These are phyloP conservation scores for Chloroclystis v-ata DNA, from an alignment of 2,888 invertebrate species.

Conservation along the genomic window DNA sequence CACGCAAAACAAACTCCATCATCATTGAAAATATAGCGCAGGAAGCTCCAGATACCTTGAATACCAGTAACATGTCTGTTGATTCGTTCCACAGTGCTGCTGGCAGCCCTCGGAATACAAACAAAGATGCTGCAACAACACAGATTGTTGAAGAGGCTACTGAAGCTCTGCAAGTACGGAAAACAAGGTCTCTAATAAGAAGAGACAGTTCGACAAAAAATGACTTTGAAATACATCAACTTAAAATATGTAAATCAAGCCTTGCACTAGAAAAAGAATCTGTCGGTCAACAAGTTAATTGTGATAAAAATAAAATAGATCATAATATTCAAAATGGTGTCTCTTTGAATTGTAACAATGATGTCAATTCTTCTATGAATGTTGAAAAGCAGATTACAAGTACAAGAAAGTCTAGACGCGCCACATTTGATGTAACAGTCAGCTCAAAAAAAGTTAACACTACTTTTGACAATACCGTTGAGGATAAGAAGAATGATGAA, in stretches of 20 bases:
- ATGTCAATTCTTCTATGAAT: slow-evolving; percentile 13
- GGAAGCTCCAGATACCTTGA: slow-evolving; percentile 23
- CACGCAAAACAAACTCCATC: slow-evolving; percentile 31
- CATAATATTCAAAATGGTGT: too few species aligned
- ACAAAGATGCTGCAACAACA: neutral
- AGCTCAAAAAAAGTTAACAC: slow-evolving; percentile 10
- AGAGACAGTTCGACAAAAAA: neutral
- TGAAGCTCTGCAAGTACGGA: slow-evolving; percentile 5
- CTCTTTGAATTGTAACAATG: too few species aligned
- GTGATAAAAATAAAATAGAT: too few species aligned
- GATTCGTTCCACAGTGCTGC: slow-evolving; percentile 67
- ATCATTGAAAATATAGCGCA: slow-evolving; percentile 32
- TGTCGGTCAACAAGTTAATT: slow-evolving; percentile 10
- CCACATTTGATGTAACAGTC: slow-evolving; percentile 24
- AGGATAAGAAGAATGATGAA: neutral
- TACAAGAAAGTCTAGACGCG: slow-evolving; percentile 21
- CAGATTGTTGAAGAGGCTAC: neutral
- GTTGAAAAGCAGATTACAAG: slow-evolving; percentile 11
- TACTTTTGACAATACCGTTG: slow-evolving; percentile 2
- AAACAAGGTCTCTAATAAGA: slow-evolving; percentile 23
- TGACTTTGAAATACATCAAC: slow-evolving; percentile 5
- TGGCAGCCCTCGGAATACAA: slow-evolving; percentile 44
- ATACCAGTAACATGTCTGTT: slow-evolving; percentile 43
- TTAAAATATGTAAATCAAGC: slow-evolving; percentile 17
- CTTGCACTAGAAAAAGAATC: too few species aligned